Evolutionary conservation across 2,113 vertebrate genomes (phyloP).

Genomic region (Hipposideros armiger): DNA sequence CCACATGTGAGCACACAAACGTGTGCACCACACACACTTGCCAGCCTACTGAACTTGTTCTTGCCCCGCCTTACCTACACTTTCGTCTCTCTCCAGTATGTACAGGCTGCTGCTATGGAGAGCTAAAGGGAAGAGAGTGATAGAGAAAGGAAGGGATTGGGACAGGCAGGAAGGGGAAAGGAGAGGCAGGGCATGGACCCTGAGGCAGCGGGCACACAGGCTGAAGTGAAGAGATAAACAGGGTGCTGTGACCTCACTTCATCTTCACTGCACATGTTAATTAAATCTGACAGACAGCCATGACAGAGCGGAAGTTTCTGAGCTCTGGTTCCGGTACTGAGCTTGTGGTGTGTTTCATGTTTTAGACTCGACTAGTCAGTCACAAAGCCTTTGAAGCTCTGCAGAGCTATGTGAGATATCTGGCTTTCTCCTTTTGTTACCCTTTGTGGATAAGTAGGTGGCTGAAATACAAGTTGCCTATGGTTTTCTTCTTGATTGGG

Average conservation of each 20-base stretch:
- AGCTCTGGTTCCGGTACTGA: neutral
- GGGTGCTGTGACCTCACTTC: neutral
- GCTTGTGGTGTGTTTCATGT: neutral
- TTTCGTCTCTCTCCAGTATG: neutral
- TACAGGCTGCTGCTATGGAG: neutral
- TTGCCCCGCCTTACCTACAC: neutral
- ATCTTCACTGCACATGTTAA: neutral
- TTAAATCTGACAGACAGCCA: neutral
- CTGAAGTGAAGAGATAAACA: neutral
- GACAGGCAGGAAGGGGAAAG: neutral
- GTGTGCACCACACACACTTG: too few species aligned
- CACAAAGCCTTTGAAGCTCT: constrained; percentile 37
- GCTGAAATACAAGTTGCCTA: constrained; percentile 91
- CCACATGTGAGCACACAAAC: neutral
- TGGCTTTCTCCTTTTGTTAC: constrained; percentile 91
- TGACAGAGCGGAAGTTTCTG: neutral
- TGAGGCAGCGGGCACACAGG: neutral
- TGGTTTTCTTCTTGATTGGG: constrained; percentile 94
- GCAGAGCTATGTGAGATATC: constrained; percentile 94
- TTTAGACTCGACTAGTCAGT: neutral
- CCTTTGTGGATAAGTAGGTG: constrained; percentile 91
- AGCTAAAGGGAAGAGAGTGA: neutral
- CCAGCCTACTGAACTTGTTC: neutral
- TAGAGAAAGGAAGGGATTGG: neutral
- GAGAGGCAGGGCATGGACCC: accelerated